Evolutionary conservation across 2,888 invertebrate genomes (phyloP).

Genomic region (Lithophane ornitopus): DNA sequence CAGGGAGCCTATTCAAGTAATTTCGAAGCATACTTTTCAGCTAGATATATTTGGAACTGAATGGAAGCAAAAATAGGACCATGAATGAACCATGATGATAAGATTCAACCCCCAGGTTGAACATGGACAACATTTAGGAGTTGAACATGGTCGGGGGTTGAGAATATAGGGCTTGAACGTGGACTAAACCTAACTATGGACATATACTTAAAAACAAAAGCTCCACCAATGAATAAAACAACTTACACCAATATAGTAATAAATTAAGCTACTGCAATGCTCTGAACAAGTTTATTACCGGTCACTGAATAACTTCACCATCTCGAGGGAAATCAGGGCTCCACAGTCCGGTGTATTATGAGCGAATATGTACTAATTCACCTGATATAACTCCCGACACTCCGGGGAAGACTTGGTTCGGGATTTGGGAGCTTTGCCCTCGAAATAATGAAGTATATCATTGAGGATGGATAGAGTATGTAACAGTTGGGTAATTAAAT

Average conservation of each 20-base stretch:
- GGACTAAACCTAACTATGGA: too few relatives aligned
- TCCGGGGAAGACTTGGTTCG: conserved; percentile 6
- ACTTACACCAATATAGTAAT: conserved; percentile 13
- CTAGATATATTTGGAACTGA: not conserved
- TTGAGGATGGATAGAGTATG: not conserved
- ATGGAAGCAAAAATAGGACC: not conserved
- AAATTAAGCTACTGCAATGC: conserved; percentile 38
- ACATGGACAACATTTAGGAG: too few relatives aligned
- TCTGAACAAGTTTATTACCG: conserved; percentile 41
- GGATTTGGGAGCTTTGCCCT: conserved; percentile 5
- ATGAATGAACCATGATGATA: not conserved
- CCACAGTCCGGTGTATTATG: conserved; percentile 31
- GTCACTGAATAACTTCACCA: conserved; percentile 51
- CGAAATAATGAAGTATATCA: not conserved
- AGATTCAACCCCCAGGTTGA: too few relatives aligned
- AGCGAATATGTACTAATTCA: conserved; percentile 51
- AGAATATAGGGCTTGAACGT: too few relatives aligned
- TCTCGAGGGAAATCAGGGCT: conserved; percentile 55
- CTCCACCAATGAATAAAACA: not conserved
- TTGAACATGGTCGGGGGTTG: too few relatives aligned
- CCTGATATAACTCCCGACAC: conserved; percentile 34
- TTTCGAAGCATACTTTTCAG: not conserved
- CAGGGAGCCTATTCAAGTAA: not conserved
- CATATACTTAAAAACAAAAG: not conserved
- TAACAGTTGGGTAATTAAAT: not conserved